Conservation (phyloP, 2,888 invertebrate species). For the Automeris io region DNA sequence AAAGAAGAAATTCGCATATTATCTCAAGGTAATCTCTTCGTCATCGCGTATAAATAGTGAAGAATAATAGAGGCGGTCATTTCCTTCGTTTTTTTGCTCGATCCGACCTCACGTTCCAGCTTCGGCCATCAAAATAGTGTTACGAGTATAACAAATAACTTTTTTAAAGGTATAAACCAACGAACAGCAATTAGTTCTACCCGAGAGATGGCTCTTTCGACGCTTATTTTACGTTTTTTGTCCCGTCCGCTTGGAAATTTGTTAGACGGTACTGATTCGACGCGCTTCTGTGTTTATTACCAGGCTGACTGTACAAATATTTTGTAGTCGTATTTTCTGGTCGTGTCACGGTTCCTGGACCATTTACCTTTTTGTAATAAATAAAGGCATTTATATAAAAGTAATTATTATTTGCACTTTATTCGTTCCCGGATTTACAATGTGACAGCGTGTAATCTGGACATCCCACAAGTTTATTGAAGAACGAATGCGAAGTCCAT, state of each 20-base stretch:
- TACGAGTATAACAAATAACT: constrained; percentile 71
- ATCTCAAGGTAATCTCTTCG: constrained; percentile 1
- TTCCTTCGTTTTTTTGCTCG: constrained; percentile 42
- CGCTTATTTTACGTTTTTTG: constrained; percentile 45
- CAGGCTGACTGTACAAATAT: constrained; percentile 74
- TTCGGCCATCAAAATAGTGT: constrained; percentile 62
- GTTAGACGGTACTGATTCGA: constrained; percentile 62
- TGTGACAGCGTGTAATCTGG: no score
- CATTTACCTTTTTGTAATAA: constrained; percentile 24
- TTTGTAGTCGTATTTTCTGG: constrained; percentile 72
- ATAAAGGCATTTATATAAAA: constrained; percentile 15
- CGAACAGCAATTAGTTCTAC: constrained; percentile 72
- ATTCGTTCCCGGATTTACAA: no score
- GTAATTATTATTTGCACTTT: constrained; percentile 24
- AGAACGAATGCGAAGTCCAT: no score
- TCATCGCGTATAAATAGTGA: constrained; percentile 5
- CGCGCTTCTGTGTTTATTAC: constrained; percentile 72
- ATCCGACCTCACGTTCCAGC: constrained; percentile 43
- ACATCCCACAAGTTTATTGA: no score
- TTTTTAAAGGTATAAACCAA: constrained; percentile 63
- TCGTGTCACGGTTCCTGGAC: constrained; percentile 60
- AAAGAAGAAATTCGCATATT: background rate
- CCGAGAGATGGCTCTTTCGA: constrained; percentile 71
- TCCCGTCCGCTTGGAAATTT: constrained; percentile 39
- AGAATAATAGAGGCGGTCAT: constrained; percentile 27